These are phyloP conservation scores for Morpho helenor DNA, from an alignment of 2,888 invertebrate species.

Conservation along the genomic window DNA sequence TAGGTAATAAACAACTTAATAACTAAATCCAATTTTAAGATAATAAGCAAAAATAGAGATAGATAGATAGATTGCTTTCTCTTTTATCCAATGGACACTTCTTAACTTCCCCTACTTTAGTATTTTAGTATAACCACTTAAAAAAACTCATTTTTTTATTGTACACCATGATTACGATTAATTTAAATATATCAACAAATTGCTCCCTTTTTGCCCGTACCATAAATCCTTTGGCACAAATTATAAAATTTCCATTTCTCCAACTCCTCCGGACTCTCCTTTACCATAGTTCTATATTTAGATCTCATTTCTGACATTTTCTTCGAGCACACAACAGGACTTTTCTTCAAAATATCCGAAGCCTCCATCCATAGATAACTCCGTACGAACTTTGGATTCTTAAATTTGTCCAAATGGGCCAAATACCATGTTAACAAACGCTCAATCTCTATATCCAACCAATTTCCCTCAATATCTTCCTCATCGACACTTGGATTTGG, in stretches of 20 bases:
- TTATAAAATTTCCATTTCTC: constrained; percentile 55
- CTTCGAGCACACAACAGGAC: constrained; percentile 59
- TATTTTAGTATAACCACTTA: no score
- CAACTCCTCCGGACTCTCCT: constrained; percentile 46
- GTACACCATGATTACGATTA: no score
- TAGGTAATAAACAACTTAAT: no score
- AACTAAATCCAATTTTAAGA: no score
- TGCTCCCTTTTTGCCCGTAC: constrained; percentile 53
- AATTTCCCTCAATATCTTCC: constrained; percentile 38
- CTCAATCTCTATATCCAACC: constrained; percentile 57
- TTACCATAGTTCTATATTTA: constrained; percentile 59
- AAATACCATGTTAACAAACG: constrained; percentile 61
- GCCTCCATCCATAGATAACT: constrained; percentile 66
- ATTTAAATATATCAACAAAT: not conserved
- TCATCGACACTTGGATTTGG: constrained; percentile 19
- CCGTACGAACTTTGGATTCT: constrained; percentile 61
- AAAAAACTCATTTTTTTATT: no score
- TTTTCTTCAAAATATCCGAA: constrained; percentile 52
- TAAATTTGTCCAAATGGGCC: constrained; percentile 65
- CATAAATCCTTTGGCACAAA: constrained; percentile 69
- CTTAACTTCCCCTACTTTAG: no score
- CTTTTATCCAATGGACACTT: no score
- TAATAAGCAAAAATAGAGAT: no score
- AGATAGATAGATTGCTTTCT: no score
- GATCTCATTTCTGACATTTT: constrained; percentile 67